These are phyloP conservation scores for Coregonus suidteri DNA, from an alignment of 2,797 vertebrate species.

Conservation along the genomic window DNA sequence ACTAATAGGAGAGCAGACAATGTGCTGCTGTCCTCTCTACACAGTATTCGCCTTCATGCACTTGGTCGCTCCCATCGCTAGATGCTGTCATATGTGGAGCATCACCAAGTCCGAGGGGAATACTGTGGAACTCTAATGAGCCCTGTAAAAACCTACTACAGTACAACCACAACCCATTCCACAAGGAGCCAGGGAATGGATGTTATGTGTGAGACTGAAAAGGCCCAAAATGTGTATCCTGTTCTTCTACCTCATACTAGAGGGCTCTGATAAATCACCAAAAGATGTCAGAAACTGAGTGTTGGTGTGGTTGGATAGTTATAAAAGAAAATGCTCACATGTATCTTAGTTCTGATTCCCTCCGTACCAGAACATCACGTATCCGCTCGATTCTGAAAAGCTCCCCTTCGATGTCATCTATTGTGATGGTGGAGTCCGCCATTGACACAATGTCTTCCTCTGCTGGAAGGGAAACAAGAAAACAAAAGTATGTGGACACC, in stretches of 20 bases:
- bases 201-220: not conserved
- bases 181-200: not conserved
- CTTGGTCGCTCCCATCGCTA: slow-evolving; percentile 30
- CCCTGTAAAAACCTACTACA: not conserved
- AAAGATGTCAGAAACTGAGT: not conserved
- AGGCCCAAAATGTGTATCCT: not conserved
- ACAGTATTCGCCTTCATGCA: slow-evolving; percentile 18
- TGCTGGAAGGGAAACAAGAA: slow-evolving; percentile 26
- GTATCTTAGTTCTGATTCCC: slow-evolving; percentile 90
- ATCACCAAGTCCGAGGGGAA: slow-evolving; percentile 15
- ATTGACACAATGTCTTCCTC: slow-evolving; percentile 83
- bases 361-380: slow-evolving; percentile 83
- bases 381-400: slow-evolving; percentile 87
- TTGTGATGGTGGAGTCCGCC: slow-evolving; percentile 84
- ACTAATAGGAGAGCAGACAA: not conserved
- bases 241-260: not conserved
- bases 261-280: not conserved
- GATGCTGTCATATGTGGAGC: slow-evolving; percentile 34
- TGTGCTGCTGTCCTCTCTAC: not conserved
- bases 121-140: not conserved
- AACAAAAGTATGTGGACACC: not conserved
- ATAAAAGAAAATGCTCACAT: slow-evolving; percentile 77
- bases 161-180: not conserved
- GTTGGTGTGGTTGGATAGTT: not conserved
- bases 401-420: slow-evolving; percentile 86